These are phyloP conservation scores for Eugnorisma glareosa DNA, from an alignment of 2,888 invertebrate species.

Conservation along the genomic window DNA sequence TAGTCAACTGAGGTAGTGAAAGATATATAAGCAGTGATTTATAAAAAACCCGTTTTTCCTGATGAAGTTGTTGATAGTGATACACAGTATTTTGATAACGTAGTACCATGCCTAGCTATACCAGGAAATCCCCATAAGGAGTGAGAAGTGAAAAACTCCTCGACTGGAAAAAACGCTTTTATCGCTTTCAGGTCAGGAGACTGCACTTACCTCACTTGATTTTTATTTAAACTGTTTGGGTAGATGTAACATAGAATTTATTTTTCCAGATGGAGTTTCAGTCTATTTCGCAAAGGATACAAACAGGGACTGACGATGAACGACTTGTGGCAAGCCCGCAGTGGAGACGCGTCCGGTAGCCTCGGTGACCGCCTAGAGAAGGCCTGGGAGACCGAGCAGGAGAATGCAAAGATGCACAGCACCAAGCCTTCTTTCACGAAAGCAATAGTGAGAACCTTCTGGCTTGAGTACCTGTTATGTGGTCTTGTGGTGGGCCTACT, in stretches of 20 bases:
- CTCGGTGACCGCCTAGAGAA: conserved; percentile 91
- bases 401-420: conserved; percentile 77
- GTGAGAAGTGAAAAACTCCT: not conserved
- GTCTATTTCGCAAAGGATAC: conserved; percentile 90
- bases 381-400: conserved; percentile 90
- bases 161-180: not conserved
- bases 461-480: conserved; percentile 85
- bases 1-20: not conserved
- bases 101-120: not conserved
- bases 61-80: not conserved
- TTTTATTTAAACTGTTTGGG: not conserved
- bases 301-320: conserved; percentile 89
- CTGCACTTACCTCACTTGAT: not conserved
- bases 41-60: too few relatives aligned
- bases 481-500: conserved; percentile 81
- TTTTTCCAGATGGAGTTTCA: conserved; percentile 72
- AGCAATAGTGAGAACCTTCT: conserved; percentile 89
- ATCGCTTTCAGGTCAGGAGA: not conserved
- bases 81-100: not conserved
- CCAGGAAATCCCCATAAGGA: not conserved
- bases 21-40: too few relatives aligned
- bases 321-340: conserved; percentile 90
- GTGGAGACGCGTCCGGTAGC: conserved; percentile 88
- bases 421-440: conserved; percentile 87
- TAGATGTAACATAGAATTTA: not conserved